Evolutionary conservation across 2,113 vertebrate genomes (phyloP).

Genomic region (Phyllopteryx taeniolatus): DNA sequence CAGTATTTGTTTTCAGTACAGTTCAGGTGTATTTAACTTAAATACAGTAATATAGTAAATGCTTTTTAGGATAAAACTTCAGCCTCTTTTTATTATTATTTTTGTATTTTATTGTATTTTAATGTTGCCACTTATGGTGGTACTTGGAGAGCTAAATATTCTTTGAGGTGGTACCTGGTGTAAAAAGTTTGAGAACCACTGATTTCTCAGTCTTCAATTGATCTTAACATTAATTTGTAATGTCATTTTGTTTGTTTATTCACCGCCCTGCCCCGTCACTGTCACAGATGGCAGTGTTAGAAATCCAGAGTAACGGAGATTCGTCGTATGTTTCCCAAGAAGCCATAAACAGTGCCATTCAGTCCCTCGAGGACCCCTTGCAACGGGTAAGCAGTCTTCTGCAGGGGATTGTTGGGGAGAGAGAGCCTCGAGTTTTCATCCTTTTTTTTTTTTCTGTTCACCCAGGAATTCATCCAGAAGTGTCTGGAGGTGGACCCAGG

Average conservation of each 20-base stretch:
- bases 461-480: conserved; percentile 97
- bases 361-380: conserved; percentile 90
- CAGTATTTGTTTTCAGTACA: too few relatives aligned
- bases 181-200: too few relatives aligned
- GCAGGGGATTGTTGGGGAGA: background rate
- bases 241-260: background rate
- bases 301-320: conserved; percentile 97
- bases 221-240: too few relatives aligned
- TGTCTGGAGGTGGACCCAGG: conserved; percentile 90
- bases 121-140: too few relatives aligned
- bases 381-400: conserved; percentile 81
- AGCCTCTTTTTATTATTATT: too few relatives aligned
- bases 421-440: background rate
- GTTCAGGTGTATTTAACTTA: too few relatives aligned
- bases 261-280: background rate
- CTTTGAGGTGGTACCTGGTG: too few relatives aligned
- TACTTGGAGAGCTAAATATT: too few relatives aligned
- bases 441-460: background rate
- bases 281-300: conserved; percentile 95
- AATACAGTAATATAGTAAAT: too few relatives aligned
- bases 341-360: conserved; percentile 97
- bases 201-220: background rate
- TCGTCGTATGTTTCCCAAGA: conserved; percentile 96
- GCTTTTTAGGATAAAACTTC: too few relatives aligned
- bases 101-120: too few relatives aligned